A percentile compares a stretch with the other conserved stretches of the same genome.
phyloP scores from a whole-genome alignment of 2,113 vertebrate species.

The Brienomyrus brachyistius region DNA sequence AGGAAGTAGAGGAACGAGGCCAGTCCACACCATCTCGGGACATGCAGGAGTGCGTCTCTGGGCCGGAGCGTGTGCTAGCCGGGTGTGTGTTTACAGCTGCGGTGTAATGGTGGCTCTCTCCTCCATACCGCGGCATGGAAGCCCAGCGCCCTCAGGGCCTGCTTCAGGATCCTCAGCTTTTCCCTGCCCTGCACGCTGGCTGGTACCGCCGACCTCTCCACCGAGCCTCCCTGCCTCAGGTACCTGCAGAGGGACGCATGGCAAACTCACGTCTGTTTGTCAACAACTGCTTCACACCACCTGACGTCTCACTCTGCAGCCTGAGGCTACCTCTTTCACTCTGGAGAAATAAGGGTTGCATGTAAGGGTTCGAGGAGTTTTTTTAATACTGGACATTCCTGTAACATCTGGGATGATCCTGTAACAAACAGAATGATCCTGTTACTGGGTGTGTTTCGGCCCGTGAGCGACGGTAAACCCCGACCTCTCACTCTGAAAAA shows the following conservation, averaged over 20 bases:
- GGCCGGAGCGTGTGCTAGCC: neutral
- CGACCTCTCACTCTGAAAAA: neutral
- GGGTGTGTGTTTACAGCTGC: neutral
- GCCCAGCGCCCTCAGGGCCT: constrained; percentile 72
- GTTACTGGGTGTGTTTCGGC: neutral
- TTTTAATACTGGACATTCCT: neutral
- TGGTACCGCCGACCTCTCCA: constrained; percentile 47
- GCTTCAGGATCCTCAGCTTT: constrained; percentile 66
- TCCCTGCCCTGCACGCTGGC: constrained; percentile 70
- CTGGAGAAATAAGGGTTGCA: neutral
- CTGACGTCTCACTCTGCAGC: neutral
- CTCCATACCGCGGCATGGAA: constrained; percentile 77
- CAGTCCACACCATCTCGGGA: neutral
- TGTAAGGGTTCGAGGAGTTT: too few species aligned
- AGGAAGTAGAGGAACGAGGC: neutral
- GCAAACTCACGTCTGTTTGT: neutral
- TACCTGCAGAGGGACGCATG: constrained; percentile 58
- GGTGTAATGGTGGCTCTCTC: neutral
- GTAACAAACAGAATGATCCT: neutral
- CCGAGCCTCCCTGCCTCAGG: constrained; percentile 51
- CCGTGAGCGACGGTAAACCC: neutral
- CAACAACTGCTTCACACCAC: neutral
- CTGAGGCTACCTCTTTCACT: neutral
- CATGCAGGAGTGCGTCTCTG: neutral
- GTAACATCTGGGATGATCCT: neutral